Conservation (phyloP, 2,797 vertebrate genomes). For the Argya squamiceps region DNA sequence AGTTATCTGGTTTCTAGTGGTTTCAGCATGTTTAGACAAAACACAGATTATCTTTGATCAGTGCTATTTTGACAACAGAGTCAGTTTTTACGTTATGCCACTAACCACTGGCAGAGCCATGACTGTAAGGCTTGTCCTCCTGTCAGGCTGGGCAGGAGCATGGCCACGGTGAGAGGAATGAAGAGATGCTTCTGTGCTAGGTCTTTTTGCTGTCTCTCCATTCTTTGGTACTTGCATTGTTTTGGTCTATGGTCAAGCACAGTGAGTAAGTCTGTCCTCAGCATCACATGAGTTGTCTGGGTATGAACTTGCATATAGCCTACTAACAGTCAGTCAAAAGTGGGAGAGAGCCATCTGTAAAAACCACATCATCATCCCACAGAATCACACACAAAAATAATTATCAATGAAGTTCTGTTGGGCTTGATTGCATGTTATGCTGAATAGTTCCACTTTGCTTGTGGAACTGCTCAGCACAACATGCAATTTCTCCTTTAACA, state of each 20-base stretch:
- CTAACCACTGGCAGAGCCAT: background rate
- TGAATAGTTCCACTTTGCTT: background rate
- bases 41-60: background rate
- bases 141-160: background rate
- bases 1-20: background rate
- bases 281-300: background rate
- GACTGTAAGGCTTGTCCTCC: background rate
- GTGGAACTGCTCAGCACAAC: background rate
- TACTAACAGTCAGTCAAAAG: background rate
- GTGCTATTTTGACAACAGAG: background rate
- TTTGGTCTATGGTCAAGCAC: background rate
- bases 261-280: background rate
- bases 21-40: background rate
- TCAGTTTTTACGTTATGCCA: accelerated
- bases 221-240: accelerated
- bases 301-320: background rate
- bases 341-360: background rate
- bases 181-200: background rate
- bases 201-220: background rate
- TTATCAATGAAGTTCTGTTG: background rate
- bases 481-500: background rate
- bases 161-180: background rate
- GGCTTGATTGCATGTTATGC: background rate
- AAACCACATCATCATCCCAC: background rate
- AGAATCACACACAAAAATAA: background rate